Conservation (phyloP, 2,888 invertebrate species). For the Eupeodes latifasciatus region DNA sequence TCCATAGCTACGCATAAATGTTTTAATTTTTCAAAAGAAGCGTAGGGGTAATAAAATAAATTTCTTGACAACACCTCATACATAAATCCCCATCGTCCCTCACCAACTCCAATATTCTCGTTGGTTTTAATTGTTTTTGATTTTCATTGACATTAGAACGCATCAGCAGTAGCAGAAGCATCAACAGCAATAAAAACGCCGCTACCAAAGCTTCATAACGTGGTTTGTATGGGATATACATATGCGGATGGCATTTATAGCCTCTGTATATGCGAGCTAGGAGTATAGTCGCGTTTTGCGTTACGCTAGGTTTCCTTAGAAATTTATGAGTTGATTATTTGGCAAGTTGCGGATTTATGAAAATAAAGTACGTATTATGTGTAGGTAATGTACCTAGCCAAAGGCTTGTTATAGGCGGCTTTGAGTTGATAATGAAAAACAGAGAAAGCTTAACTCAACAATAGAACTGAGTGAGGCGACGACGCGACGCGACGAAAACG, state of each 20-base stretch:
- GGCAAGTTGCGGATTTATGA: slow-evolving; percentile 63
- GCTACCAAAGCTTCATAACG: no score
- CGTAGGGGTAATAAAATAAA: slow-evolving; percentile 65
- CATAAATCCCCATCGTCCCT: not conserved
- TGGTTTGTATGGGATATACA: not conserved
- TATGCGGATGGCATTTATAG: not conserved
- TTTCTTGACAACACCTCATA: slow-evolving; percentile 15
- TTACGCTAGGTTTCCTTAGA: slow-evolving; percentile 70
- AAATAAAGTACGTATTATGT: slow-evolving; percentile 8
- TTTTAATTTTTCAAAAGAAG: slow-evolving; percentile 31
- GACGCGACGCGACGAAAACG: no score
- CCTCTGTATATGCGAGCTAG: not conserved
- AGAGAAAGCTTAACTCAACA: slow-evolving; percentile 26
- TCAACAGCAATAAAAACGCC: not conserved
- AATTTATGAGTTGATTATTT: slow-evolving; percentile 71
- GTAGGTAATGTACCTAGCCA: no score
- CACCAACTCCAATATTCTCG: slow-evolving; percentile 30
- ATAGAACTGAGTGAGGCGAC: no score
- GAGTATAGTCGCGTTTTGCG: slow-evolving; percentile 39
- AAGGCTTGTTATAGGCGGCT: not conserved
- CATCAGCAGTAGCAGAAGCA: not conserved
- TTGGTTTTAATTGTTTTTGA: slow-evolving; percentile 72
- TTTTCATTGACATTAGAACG: slow-evolving; percentile 44
- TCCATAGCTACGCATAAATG: not conserved
- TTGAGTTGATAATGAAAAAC: not conserved